Evolutionary conservation across 2,113 vertebrate genomes (phyloP), one percentile per base, ranked within the genome.

Genomic region (Neodon shergylaensis): DNA sequence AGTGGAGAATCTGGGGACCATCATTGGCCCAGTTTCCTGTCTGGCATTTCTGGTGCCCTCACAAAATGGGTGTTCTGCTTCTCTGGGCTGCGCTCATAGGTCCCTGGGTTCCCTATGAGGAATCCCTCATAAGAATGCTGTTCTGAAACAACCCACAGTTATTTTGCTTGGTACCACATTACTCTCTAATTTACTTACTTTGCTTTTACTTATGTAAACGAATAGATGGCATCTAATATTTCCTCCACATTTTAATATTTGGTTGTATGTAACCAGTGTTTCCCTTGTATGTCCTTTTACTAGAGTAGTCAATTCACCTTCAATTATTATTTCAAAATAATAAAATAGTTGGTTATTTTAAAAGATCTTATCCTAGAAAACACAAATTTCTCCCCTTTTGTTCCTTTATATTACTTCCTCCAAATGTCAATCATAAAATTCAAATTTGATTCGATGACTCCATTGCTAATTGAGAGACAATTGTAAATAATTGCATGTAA

Each of bases 361-460:
- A 88, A 94, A 44, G 11, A 13, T 93, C 14, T 68, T 24, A 14
- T 52, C 4, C 28, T 94, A 49, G 19, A 6, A 52, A 47, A 4
- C 31, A 33, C 5, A 77, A 22, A 72, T 88, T 54, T 28, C 13
- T 90, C 16, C 8, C 90, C 31, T 4, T 84, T 39, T 16, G 17
- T 88, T n/a, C 21, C 6, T 82, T 65, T 47, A 28, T 89, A 68
- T 47, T 17, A 52, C 19, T 82, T 31, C 24, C 4, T n/a, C 28
- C 39, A 63, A 72, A 85, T 31, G 36, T 82, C 49, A 92, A 33
- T 66, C 76, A 86, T 88, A 77, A 96, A 54, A 94, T 77, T 74
- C 1, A 42, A 87, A 66, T 12, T 73, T 86, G 19, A 31, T 73
- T 49, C n/a, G 90, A 13, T 47, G 21, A 68, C 73, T 89, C 44